Conservation (phyloP, 2,113 vertebrate species). For the Nestor notabilis region DNA sequence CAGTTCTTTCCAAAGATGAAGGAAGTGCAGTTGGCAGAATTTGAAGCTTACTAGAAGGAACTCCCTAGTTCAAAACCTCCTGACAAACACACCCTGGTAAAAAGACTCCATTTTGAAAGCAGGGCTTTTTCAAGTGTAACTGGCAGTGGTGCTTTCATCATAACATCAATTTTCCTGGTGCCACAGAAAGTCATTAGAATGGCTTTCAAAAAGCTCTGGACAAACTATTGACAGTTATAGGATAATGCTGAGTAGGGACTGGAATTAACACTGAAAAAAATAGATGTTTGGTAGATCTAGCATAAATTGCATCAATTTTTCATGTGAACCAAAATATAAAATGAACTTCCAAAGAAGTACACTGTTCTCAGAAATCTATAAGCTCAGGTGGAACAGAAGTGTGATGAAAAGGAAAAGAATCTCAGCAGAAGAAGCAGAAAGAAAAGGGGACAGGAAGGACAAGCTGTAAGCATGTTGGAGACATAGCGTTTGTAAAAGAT, state of each 20-base stretch:
- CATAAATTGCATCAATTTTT: neutral
- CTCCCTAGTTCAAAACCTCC: neutral
- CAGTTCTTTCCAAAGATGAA: neutral
- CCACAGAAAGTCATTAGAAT: neutral
- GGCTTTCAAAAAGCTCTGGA: neutral
- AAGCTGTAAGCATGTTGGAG: neutral
- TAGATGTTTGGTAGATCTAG: neutral
- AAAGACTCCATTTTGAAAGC: neutral
- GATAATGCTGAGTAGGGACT: neutral
- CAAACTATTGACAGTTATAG: neutral
- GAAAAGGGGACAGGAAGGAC: fast-evolving
- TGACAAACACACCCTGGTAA: neutral
- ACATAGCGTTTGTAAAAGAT: neutral
- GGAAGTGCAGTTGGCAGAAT: neutral
- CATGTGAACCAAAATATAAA: neutral
- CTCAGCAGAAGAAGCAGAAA: neutral
- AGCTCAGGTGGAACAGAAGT: neutral
- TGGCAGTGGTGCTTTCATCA: neutral
- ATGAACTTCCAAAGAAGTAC: neutral
- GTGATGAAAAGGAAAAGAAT: neutral
- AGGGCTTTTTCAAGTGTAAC: neutral
- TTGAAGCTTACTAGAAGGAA: neutral
- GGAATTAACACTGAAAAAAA: neutral
- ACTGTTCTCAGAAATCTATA: neutral
- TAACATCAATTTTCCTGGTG: neutral